Percentiles rank a stretch among this genome's conserved stretches.
These are phyloP conservation scores for Synanthedon myopaeformis DNA, from an alignment of 2,888 invertebrate genomes.

Conservation along the genomic window DNA sequence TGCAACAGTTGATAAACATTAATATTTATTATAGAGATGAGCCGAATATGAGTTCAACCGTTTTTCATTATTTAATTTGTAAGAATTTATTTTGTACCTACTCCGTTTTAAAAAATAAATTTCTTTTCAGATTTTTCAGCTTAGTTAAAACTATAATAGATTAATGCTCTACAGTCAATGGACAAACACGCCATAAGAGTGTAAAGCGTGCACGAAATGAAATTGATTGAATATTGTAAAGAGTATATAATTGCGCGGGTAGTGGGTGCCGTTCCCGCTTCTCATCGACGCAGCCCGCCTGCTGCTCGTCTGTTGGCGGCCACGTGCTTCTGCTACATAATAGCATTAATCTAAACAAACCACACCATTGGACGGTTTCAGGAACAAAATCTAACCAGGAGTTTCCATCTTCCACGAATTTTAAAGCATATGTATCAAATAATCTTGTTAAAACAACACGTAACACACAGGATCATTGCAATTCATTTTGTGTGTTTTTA, in stretches of 20 bases:
- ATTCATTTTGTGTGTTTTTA: too few relatives aligned
- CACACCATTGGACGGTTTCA: conserved; percentile 34
- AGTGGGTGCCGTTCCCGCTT: conserved; percentile 29
- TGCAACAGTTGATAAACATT: too few relatives aligned
- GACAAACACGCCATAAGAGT: neutral
- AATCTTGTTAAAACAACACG: too few relatives aligned
- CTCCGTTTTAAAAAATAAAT: too few relatives aligned
- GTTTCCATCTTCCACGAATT: conserved; percentile 25
- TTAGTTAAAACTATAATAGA: neutral
- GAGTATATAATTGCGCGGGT: neutral
- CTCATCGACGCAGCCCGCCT: conserved; percentile 37
- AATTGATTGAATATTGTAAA: neutral
- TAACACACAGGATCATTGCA: too few relatives aligned
- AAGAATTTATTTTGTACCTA: too few relatives aligned
- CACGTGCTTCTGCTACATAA: conserved; percentile 43
- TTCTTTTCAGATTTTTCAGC: too few relatives aligned
- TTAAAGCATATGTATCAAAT: conserved; percentile 18
- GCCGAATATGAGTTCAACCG: too few relatives aligned
- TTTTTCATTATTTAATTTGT: too few relatives aligned
- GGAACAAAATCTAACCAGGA: conserved; percentile 42
- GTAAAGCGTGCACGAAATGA: neutral
- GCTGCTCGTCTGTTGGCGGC: conserved; percentile 49
- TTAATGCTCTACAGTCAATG: neutral
- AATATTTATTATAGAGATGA: too few relatives aligned
- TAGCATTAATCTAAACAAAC: conserved; percentile 58